A percentile compares a stretch with the other conserved stretches of the same genome.
Evolutionary conservation across 2,113 vertebrate genomes (phyloP).

Genomic region (Callospermophilus lateralis): DNA sequence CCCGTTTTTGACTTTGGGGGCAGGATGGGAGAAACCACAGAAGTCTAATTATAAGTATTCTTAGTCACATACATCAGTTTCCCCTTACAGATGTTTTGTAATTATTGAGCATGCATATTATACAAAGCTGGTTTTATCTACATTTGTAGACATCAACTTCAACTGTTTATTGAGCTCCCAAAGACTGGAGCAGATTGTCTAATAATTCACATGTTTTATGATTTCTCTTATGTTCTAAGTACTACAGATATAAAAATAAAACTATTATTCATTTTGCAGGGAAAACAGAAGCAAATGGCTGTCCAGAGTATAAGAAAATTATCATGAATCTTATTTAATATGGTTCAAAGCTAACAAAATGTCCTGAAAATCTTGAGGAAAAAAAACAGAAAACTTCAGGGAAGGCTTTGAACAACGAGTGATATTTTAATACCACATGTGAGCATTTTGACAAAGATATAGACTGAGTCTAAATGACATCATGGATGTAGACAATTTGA

Average conservation of each 20-base stretch:
- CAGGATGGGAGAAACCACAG: neutral
- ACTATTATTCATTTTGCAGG: neutral
- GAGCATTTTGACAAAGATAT: neutral
- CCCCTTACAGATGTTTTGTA: neutral
- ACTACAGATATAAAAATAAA: neutral
- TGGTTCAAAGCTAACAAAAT: neutral
- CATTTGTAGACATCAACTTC: neutral
- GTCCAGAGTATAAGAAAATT: neutral
- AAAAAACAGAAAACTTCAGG: neutral
- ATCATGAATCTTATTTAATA: neutral
- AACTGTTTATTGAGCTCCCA: neutral
- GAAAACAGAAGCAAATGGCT: neutral
- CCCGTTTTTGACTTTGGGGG: neutral
- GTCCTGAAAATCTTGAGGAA: neutral
- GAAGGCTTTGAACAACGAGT: neutral
- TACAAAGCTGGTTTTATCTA: neutral
- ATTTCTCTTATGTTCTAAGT: neutral
- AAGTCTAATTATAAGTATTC: slow-evolving; percentile 23
- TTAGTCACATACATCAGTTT: neutral
- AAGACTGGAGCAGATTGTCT: neutral
- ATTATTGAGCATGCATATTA: neutral
- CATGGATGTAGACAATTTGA: neutral
- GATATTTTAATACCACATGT: neutral
- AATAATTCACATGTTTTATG: neutral
- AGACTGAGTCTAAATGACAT: neutral